phyloP scores from a whole-genome alignment of 2,797 vertebrate genomes.

The Microctenopoma lineatum region DNA sequence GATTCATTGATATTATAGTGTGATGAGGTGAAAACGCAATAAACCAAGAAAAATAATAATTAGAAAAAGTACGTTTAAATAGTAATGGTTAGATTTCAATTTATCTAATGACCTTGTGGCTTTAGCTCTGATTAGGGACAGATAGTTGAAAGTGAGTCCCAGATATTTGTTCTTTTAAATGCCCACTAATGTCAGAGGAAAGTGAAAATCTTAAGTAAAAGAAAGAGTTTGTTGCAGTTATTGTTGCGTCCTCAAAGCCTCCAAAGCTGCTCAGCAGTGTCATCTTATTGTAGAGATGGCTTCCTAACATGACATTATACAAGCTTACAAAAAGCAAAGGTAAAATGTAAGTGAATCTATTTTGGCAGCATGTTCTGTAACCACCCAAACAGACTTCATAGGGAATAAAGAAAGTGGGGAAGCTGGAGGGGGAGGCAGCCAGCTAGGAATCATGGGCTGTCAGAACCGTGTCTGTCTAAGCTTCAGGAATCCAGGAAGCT shows the following conservation, averaged over 20 bases:
- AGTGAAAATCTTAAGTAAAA: slow-evolving; percentile 47
- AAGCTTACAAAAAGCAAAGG: slow-evolving; percentile 77
- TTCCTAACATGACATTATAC: slow-evolving; percentile 81
- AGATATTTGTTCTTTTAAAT: slow-evolving; percentile 57
- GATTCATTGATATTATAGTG: slow-evolving; percentile 51
- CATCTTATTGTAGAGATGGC: slow-evolving; percentile 74
- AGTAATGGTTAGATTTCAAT: slow-evolving; percentile 65
- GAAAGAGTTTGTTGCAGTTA: slow-evolving; percentile 51
- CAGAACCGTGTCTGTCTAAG: slow-evolving; percentile 83
- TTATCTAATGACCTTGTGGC: slow-evolving; percentile 43
- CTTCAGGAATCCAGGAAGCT: slow-evolving; percentile 82
- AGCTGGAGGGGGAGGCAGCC: slow-evolving; percentile 63
- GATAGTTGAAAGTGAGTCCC: slow-evolving; percentile 21
- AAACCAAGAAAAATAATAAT: background rate
- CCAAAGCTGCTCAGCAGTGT: slow-evolving; percentile 66
- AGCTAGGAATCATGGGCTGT: slow-evolving; percentile 78
- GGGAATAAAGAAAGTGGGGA: slow-evolving; percentile 74
- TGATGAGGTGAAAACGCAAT: slow-evolving; percentile 8
- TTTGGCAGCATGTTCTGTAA: slow-evolving; percentile 79
- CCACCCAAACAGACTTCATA: slow-evolving; percentile 80
- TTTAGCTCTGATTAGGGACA: slow-evolving; percentile 38
- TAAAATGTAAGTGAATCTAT: slow-evolving; percentile 78
- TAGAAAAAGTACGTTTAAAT: slow-evolving; percentile 44
- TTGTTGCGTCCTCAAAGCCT: slow-evolving; percentile 50
- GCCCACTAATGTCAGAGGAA: slow-evolving; percentile 55